Percentiles rank a stretch among this genome's conserved stretches.
Conservation (phyloP, 2,113 vertebrate species). For the Saguinus imperator region DNA sequence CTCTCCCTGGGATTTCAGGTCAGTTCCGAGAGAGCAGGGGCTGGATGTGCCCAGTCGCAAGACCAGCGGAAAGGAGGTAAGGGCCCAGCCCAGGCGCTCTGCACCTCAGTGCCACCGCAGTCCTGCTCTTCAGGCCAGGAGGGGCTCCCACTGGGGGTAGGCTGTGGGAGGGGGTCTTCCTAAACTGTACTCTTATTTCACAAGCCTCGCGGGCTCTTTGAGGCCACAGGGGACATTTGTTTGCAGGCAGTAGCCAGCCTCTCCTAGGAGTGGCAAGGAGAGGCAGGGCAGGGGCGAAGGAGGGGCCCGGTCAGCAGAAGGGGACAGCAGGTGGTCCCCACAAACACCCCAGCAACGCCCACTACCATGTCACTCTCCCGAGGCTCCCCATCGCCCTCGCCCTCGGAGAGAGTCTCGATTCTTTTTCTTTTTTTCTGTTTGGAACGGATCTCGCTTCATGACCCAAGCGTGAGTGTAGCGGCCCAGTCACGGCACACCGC, state of each 20-base stretch:
- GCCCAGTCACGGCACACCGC: too few species aligned
- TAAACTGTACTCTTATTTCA: neutral
- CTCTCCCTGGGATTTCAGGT: too few species aligned
- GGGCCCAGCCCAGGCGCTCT: too few species aligned
- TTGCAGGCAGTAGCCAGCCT: neutral
- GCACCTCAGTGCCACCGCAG: fast-evolving
- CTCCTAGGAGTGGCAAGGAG: neutral
- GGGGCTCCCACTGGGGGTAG: neutral
- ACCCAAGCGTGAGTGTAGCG: fast-evolving
- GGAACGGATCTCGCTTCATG: too few species aligned
- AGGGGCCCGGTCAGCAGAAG: fast-evolving
- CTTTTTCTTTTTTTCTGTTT: too few species aligned
- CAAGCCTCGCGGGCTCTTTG: neutral
- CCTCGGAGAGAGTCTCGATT: neutral
- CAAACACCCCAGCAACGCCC: fast-evolving
- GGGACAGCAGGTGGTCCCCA: neutral
- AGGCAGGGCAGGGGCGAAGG: neutral
- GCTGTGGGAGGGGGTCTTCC: neutral
- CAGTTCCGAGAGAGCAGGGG: neutral
- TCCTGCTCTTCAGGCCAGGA: neutral
- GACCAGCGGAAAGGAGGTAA: fast-evolving
- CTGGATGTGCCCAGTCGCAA: too few species aligned
- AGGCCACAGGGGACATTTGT: neutral
- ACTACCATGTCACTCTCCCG: neutral
- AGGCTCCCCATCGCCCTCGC: neutral